Evolutionary conservation across 2,888 invertebrate species (phyloP), one percentile per base, ranked within the genome.

Genomic region (Micoletzkya japonica): DNA sequence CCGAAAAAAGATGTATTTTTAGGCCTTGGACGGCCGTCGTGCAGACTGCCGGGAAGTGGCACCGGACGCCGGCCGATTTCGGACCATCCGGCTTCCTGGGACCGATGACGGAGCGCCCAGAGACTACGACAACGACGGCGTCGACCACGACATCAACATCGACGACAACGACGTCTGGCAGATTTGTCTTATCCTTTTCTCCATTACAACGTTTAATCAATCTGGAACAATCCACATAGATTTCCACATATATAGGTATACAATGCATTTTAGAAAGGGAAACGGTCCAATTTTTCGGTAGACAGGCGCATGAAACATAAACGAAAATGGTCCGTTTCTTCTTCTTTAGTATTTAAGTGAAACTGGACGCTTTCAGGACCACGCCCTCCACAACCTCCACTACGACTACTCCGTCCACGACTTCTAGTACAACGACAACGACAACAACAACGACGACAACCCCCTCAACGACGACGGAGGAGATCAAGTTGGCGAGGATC

Each of bases 1-100:
- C n/a, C n/a, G n/a, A n/a, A n/a, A n/a, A n/a, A n/a, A n/a, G n/a
- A n/a, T n/a, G n/a, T n/a, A 26, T 10, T 26, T 61, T 7, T 37
- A 66, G 64, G 17, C 68, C 68, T 1, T 68, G 68, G 68, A 68
- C 68, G 4, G 24, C 68, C 30, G 58, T 58, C 0, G 68, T 68
- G 30, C 34, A 32, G 32, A 68, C 68, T 10, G 57, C 68, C 10
- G 57, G 57, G n/a, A 68, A 68, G 44, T 68, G 68, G 68, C 68
- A 68, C 58, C 57, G 68, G 1, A 68, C 68, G 4, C 32, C 49
- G 52, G 37, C 49, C 26, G 50, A 17, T 24, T 28, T 39, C 24
- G 63, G 63, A 57, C 58, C 68, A 32, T 57, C 44, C 28, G 44
- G 39, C 39, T 68, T 58, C 57, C 17, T 32, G 34, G 68, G 68